phyloP scores from a whole-genome alignment of 35 echinoderm and acorn worm genomes.

The Apostichopus parvimensis region DNA sequence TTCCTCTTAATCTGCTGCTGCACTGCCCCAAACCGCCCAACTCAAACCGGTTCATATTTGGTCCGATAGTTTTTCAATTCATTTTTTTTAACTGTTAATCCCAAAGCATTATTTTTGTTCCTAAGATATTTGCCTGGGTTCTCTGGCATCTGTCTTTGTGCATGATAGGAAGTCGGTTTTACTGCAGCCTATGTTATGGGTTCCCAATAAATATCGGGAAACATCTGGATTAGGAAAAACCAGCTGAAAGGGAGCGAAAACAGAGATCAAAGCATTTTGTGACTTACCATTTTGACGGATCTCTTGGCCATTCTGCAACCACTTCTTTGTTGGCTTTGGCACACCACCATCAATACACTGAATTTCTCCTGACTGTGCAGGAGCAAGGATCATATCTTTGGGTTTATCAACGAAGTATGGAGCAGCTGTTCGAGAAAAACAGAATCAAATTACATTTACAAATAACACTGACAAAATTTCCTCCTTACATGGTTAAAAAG shows the following conservation, averaged over 20 bases:
- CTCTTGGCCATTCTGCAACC: neutral
- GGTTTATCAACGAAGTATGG: neutral
- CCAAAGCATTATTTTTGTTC: too few relatives aligned
- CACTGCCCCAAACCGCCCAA: too few relatives aligned
- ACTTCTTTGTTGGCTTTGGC: neutral
- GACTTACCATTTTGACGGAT: neutral
- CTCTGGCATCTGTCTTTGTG: too few relatives aligned
- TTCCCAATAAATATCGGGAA: too few relatives aligned
- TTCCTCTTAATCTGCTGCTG: too few relatives aligned
- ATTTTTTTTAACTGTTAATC: too few relatives aligned
- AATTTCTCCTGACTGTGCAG: slow-evolving; percentile 8
- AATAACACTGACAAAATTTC: neutral
- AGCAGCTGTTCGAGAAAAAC: neutral
- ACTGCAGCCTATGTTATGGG: too few relatives aligned
- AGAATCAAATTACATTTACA: neutral
- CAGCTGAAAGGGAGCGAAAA: neutral
- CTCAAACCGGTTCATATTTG: too few relatives aligned
- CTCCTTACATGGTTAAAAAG: neutral
- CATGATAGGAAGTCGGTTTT: too few relatives aligned
- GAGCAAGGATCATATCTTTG: neutral
- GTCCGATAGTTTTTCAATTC: too few relatives aligned
- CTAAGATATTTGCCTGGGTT: too few relatives aligned
- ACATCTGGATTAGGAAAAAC: neutral
- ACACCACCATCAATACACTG: neutral
- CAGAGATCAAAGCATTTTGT: neutral